Evolutionary conservation across 2,797 vertebrate species (phyloP), one percentile per base, ranked within the genome.

Genomic region (Coendou prehensilis): DNA sequence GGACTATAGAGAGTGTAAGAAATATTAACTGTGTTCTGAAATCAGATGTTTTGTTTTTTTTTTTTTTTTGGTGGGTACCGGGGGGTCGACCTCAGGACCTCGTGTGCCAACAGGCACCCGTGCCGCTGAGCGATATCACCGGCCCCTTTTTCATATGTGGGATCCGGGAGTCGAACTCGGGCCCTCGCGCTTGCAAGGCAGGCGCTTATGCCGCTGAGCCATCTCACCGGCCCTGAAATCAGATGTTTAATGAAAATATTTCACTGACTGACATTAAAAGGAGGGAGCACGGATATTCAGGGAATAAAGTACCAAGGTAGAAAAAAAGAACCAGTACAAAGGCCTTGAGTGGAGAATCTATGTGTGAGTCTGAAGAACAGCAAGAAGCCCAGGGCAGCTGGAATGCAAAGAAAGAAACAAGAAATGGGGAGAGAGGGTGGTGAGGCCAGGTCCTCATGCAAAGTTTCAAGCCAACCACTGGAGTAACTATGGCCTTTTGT

Each of bases 371-470:
- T 88, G 47, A 69, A 13, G 9, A 76, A 85, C 15, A 57, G 26
- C 15, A 87, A 56, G 54, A 73, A 28, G 23, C 15, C 37, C 9
- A 47, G 11, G 13, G 11, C 11, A 73, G 47, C 2, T 2, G 9
- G 11, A 73, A 23, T 2, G 1, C 18, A 59, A 11, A 6, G 9
- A 7, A 2, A 45, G 0, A 6, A 13, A 5, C 3, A 63, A 23
- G 6, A n/a, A 9, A 1, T 2, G 47, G 56, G 14, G 54, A 64
- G 2, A 37, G 15, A n/a, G 14, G 6, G 0, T 15, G 20, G 4
- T 67, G 37, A 59, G 28, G 6, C 1, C 5, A 14, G 30, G 2
- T 63, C 37, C 1, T 6, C 11, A 41, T 13, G 47, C 1, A 14
- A 1, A 22, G 17, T 3, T 2, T 87, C 50, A 80, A 0, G 0